Conservation (phyloP, 2,797 vertebrate genomes). For the Pelochelys cantorii region DNA sequence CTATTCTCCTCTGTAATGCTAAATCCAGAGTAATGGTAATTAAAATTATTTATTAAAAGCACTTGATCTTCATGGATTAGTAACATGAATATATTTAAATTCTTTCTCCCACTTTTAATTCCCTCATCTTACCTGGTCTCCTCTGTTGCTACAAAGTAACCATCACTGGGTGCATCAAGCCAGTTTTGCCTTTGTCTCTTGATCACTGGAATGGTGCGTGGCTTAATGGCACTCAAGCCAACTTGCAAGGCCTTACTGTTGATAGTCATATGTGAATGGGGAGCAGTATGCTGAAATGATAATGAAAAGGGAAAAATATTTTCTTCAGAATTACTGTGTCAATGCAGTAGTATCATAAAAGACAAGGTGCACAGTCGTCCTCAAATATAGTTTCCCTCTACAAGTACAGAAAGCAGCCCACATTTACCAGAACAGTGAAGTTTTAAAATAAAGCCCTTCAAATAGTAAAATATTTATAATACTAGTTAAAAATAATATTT, state of each 20-base stretch:
- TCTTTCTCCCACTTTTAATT: neutral
- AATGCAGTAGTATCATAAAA: neutral
- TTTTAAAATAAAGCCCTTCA: neutral
- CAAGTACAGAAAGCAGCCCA: neutral
- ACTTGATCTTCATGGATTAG: neutral
- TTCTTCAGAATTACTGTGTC: neutral
- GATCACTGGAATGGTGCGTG: slow-evolving; percentile 73
- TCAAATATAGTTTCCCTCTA: neutral
- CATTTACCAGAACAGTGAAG: neutral
- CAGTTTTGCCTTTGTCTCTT: slow-evolving; percentile 79
- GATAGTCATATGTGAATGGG: slow-evolving; percentile 63
- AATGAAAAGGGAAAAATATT: slow-evolving; percentile 32
- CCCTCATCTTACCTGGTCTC: slow-evolving; percentile 77
- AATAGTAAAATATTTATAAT: neutral
- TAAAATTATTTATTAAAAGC: neutral
- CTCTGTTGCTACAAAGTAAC: slow-evolving; percentile 78
- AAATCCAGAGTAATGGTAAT: neutral
- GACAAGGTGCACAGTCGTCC: neutral
- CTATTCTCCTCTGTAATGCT: neutral
- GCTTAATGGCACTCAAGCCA: slow-evolving; percentile 69
- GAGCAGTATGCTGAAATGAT: slow-evolving; percentile 73
- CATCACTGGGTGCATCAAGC: slow-evolving; percentile 75
- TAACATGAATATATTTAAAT: neutral
- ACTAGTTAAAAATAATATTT: neutral
- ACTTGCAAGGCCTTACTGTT: slow-evolving; percentile 75